Percentiles rank a stretch among this genome's conserved stretches.
These are phyloP conservation scores for Leptinotarsa tumamoca DNA, from an alignment of 2,888 invertebrate species.

Conservation along the genomic window DNA sequence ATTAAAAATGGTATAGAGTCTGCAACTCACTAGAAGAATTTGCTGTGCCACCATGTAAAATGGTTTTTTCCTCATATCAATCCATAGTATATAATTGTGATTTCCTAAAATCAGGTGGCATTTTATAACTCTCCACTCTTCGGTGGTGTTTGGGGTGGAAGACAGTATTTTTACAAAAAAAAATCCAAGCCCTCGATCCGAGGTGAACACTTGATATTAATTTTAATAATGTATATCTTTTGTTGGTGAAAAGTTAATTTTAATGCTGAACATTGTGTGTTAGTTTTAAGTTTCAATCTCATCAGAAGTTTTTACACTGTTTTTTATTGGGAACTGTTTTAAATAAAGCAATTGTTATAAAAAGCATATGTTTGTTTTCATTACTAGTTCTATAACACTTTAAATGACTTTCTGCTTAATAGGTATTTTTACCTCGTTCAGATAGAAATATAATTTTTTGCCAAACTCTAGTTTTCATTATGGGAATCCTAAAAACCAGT, in stretches of 20 bases:
- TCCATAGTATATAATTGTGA: too few species aligned
- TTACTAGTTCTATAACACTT: background rate
- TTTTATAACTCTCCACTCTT: background rate
- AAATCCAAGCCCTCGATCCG: background rate
- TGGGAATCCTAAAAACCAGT: too few species aligned
- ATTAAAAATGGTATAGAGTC: too few species aligned
- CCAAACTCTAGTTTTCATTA: too few species aligned
- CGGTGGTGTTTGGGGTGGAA: background rate
- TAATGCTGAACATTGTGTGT: conserved; percentile 23
- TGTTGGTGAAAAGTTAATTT: conserved; percentile 12
- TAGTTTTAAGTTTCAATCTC: conserved; percentile 31
- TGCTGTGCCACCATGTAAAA: too few species aligned
- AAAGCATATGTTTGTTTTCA: background rate
- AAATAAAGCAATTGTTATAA: conserved; percentile 30
- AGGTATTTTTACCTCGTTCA: too few species aligned
- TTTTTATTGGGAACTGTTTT: conserved; percentile 41
- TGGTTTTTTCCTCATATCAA: too few species aligned
- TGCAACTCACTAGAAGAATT: too few species aligned
- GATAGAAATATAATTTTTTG: too few species aligned
- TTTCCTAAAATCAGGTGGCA: background rate
- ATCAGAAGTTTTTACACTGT: conserved; percentile 40
- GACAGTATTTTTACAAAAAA: background rate
- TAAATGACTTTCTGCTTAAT: too few species aligned
- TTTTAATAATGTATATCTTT: background rate
- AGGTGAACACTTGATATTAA: background rate